Conservation (phyloP, 1,140 invertebrate species). For the Solen grandis region DNA sequence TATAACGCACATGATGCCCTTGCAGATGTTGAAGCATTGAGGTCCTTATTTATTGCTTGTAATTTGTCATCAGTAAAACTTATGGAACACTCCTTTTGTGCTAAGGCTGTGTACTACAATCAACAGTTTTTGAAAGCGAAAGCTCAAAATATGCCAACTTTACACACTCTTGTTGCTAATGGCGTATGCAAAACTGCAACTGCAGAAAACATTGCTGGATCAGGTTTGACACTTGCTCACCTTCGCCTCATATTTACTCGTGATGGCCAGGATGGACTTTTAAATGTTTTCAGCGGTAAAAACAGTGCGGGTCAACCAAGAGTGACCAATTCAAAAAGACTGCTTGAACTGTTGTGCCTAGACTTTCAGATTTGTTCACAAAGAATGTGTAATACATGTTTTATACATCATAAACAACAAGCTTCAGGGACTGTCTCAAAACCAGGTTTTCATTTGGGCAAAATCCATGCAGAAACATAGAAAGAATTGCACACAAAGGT, state of each 20-base stretch:
- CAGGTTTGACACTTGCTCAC: background rate
- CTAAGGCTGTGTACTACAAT: too few species aligned
- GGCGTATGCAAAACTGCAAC: too few species aligned
- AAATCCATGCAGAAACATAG: too few species aligned
- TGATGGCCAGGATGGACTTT: background rate
- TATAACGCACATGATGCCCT: background rate
- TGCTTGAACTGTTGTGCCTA: background rate
- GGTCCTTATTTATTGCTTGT: too few species aligned
- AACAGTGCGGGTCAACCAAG: constrained; percentile 1
- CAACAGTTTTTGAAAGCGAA: background rate
- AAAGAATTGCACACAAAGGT: too few species aligned
- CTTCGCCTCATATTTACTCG: background rate
- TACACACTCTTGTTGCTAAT: background rate
- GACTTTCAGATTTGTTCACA: background rate
- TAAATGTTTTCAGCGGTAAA: background rate
- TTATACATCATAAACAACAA: too few species aligned
- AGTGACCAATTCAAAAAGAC: constrained; percentile 4
- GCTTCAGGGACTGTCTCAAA: too few species aligned
- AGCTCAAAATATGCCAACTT: background rate
- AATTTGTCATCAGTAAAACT: too few species aligned
- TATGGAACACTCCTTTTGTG: background rate
- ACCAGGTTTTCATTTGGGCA: too few species aligned
- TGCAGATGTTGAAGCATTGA: background rate
- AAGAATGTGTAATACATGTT: too few species aligned
- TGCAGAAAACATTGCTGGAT: too few species aligned